These are phyloP conservation scores for Ormia ochracea DNA, from an alignment of 2,888 invertebrate genomes.

Conservation along the genomic window DNA sequence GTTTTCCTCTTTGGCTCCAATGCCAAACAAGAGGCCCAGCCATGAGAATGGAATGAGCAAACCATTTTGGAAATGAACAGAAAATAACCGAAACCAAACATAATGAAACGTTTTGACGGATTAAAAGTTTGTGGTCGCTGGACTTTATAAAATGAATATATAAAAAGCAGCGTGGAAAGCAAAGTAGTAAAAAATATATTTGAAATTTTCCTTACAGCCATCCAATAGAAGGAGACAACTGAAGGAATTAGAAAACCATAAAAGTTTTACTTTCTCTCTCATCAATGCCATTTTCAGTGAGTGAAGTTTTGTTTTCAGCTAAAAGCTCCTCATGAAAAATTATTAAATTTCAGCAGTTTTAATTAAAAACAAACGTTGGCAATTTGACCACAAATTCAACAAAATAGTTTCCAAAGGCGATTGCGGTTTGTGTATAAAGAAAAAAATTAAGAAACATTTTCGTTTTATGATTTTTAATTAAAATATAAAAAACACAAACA, in stretches of 20 bases:
- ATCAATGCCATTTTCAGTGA: too few relatives aligned
- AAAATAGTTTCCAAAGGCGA: conserved; percentile 52
- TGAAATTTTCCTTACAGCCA: background rate
- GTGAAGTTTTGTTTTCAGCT: background rate
- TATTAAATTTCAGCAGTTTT: conserved; percentile 26
- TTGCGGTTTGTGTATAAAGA: background rate
- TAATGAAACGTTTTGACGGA: conserved; percentile 18
- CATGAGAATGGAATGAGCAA: background rate
- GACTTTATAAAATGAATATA: conserved; percentile 15
- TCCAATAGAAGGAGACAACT: background rate
- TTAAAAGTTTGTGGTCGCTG: conserved; percentile 12
- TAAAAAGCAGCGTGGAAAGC: background rate
- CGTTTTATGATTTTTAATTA: background rate
- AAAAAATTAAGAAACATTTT: background rate
- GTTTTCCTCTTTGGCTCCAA: background rate
- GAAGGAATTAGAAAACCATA: background rate
- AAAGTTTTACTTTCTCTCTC: conserved; percentile 21
- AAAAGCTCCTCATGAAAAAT: background rate
- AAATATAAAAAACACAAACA: background rate
- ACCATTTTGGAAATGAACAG: conserved; percentile 2
- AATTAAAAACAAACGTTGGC: conserved; percentile 23
- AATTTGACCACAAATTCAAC: conserved; percentile 15
- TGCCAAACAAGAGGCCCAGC: background rate
- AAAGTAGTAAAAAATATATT: background rate
- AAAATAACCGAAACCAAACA: too few relatives aligned